Conservation (phyloP, 2,888 invertebrate species). For the Rhagonycha fulva region DNA sequence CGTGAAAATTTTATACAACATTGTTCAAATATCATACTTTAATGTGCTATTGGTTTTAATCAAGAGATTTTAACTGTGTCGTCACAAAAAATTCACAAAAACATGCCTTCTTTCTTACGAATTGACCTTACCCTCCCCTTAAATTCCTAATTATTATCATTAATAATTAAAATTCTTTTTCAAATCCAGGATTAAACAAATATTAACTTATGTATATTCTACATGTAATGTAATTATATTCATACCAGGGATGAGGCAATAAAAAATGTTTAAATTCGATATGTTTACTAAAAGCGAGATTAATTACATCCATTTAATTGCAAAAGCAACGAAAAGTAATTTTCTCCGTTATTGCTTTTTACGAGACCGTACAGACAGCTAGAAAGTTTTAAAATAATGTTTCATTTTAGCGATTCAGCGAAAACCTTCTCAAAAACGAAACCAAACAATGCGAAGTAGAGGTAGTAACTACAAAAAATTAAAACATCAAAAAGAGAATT, state of each 20-base stretch:
- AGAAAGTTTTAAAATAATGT: conserved; percentile 22
- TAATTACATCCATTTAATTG: conserved; percentile 37
- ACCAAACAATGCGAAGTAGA: neutral
- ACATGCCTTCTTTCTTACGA: no score
- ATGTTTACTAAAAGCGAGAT: conserved; percentile 25
- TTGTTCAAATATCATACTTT: no score
- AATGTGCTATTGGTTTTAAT: no score
- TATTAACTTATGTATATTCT: no score
- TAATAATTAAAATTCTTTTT: neutral
- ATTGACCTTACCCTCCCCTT: no score
- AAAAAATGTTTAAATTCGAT: conserved; percentile 3
- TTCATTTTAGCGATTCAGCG: conserved; percentile 15
- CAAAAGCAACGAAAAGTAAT: conserved; percentile 32
- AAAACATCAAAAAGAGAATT: neutral
- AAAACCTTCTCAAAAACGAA: conserved; percentile 9
- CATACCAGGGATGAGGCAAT: neutral
- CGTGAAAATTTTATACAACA: no score
- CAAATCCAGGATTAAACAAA: neutral
- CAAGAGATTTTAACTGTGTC: no score
- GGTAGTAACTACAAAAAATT: neutral
- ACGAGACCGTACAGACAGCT: conserved; percentile 10
- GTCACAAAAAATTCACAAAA: no score
- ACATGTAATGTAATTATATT: neutral
- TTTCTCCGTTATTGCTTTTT: conserved; percentile 37
- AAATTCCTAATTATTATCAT: no score